Evolutionary conservation across 2,888 invertebrate genomes (phyloP).

Genomic region (Hemistola chrysoprasaria): DNA sequence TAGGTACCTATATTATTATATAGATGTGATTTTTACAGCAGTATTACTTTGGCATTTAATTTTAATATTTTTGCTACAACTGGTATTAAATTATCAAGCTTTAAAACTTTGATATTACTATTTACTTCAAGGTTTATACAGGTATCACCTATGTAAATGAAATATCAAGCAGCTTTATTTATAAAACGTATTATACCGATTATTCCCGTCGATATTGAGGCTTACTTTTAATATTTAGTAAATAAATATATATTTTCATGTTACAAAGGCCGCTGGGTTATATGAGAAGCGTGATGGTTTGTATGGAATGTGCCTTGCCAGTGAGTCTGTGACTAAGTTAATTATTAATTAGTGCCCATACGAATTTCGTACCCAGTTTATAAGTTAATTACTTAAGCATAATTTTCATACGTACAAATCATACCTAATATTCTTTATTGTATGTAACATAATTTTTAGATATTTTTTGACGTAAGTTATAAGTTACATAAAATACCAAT

Average conservation of each 20-base stretch:
- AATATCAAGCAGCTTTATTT: constrained; percentile 11
- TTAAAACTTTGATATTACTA: constrained; percentile 26
- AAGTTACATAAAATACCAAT: constrained; percentile 2
- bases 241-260: constrained; percentile 23
- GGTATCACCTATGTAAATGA: too few relatives aligned
- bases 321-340: constrained; percentile 47
- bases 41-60: constrained; percentile 76
- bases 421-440: constrained; percentile 13
- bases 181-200: constrained; percentile 10
- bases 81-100: constrained; percentile 23
- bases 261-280: constrained; percentile 21
- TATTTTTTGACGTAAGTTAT: constrained; percentile 13
- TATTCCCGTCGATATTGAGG: constrained; percentile 27
- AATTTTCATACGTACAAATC: constrained; percentile 33
- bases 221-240: constrained; percentile 32
- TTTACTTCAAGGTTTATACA: constrained; percentile 5
- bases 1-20: too few relatives aligned
- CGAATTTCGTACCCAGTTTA: constrained; percentile 22
- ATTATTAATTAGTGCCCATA: too few relatives aligned
- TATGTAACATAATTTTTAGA: constrained; percentile 15
- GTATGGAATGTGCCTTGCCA: constrained; percentile 49
- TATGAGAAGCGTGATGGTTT: constrained; percentile 26
- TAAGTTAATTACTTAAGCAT: constrained; percentile 37
- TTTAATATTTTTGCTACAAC: constrained; percentile 20
- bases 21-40: constrained; percentile 47